Conservation (phyloP, 2,113 vertebrate species). For the Thoracochromis brauschi region DNA sequence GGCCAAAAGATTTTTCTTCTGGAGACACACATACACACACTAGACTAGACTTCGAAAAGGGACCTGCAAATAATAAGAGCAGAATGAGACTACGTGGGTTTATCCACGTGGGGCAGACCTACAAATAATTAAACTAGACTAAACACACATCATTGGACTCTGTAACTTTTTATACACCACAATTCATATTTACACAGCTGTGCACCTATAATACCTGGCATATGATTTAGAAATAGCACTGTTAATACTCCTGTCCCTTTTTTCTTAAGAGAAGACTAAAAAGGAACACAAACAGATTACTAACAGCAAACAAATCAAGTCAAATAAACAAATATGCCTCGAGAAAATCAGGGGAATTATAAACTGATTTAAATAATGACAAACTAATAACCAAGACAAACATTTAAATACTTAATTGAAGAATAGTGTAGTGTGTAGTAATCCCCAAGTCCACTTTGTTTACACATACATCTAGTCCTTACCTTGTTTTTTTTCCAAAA, state of each 20-base stretch:
- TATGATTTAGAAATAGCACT: neutral
- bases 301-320: neutral
- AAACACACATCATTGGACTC: neutral
- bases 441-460: neutral
- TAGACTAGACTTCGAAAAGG: neutral
- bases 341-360: neutral
- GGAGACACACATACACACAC: neutral
- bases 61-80: fast-evolving
- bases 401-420: neutral
- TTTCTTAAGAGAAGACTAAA: neutral
- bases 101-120: neutral
- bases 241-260: fast-evolving
- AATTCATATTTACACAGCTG: neutral
- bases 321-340: neutral
- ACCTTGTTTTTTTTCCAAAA: neutral
- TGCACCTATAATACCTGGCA: neutral
- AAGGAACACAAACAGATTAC: fast-evolving
- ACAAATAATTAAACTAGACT: neutral
- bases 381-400: neutral
- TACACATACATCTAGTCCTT: neutral
- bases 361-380: neutral
- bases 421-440: neutral
- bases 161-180: neutral
- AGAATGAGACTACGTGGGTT: neutral
- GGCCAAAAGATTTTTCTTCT: neutral